Evolutionary conservation across 2,797 vertebrate species (phyloP), one percentile per base, ranked within the genome.

Genomic region (Thalassophryne amazonica): DNA sequence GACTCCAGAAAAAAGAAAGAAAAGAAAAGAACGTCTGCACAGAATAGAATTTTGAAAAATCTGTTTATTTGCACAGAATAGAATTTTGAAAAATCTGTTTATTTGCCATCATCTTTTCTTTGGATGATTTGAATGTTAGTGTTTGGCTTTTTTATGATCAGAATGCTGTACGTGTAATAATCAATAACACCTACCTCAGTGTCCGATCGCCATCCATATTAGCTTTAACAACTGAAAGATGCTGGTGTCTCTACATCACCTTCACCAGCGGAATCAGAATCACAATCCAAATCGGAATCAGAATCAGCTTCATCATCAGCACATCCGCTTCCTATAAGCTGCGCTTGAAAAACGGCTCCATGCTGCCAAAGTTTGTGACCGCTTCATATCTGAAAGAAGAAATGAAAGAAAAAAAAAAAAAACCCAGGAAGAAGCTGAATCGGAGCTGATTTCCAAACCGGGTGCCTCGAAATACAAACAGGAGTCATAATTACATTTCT

Each of bases 161-260:
- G 69, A 85, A 86, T 86, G 82, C 83, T 90, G 87, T 87, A 84
- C 40, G 37, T 69, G 49, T 65, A 68, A 73, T 64, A 6, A 61
- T 69, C 37, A n/a, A 62, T 72, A 66, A 63, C 84, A 73, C 89
- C 88, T 91, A 91, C 89, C 89, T 91, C 89, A 83, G 77, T 73
- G 69, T 86, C 50, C 38, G 33, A 76, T 78, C 64, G 62, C 76
- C 53, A 42, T 58, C 25, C 39, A 73, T 65, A 56, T 52, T 78
- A 74, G 73, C 76, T 85, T 81, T 79, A 76, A 60, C 60, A 29
- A 50, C 60, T 23, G 37, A 53, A 45, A 16, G 22, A 55, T 36
- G 14, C 28, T 1, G 8, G 34, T 15, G 29, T 43, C 59, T 30
- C 35, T 42, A 18, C 15, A 18, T 42, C 12, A 34, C n/a, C n/a